Evolutionary conservation across 2,113 vertebrate genomes (phyloP).

Genomic region (Mungos mungo): DNA sequence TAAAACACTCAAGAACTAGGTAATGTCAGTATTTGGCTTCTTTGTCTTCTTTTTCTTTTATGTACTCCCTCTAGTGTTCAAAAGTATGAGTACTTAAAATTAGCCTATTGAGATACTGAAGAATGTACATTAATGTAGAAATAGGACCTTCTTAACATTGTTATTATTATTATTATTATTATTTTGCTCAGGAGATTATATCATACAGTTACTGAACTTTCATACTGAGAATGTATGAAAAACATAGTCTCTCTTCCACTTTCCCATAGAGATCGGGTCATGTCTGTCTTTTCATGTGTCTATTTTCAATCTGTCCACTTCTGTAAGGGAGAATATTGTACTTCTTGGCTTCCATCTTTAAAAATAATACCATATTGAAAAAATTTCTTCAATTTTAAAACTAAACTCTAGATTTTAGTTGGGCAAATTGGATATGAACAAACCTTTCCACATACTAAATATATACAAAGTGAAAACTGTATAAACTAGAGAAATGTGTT

Average conservation of each 20-base stretch:
- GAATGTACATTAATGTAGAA: neutral
- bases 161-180: neutral
- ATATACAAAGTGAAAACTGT: neutral
- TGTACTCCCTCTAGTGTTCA: constrained; percentile 72
- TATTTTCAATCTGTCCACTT: neutral
- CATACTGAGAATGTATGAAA: neutral
- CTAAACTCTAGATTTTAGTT: neutral
- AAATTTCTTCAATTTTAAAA: neutral
- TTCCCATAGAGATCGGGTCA: neutral
- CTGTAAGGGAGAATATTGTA: neutral
- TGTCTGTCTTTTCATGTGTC: neutral
- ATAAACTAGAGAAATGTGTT: neutral
- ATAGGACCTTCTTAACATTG: neutral
- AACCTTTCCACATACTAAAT: neutral
- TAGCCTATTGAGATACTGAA: neutral
- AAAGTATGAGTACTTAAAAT: constrained; percentile 29
- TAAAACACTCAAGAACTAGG: neutral
- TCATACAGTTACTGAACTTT: neutral
- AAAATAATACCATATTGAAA: neutral
- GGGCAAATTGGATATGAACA: neutral
- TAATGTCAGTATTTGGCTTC: neutral
- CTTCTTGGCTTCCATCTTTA: neutral
- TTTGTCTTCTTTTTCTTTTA: constrained; percentile 37
- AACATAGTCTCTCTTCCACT: neutral
- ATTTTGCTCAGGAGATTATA: neutral